Base-by-base conservation (phyloP, 2,888 invertebrate species). In the Hyppa rectilinea region DNA sequence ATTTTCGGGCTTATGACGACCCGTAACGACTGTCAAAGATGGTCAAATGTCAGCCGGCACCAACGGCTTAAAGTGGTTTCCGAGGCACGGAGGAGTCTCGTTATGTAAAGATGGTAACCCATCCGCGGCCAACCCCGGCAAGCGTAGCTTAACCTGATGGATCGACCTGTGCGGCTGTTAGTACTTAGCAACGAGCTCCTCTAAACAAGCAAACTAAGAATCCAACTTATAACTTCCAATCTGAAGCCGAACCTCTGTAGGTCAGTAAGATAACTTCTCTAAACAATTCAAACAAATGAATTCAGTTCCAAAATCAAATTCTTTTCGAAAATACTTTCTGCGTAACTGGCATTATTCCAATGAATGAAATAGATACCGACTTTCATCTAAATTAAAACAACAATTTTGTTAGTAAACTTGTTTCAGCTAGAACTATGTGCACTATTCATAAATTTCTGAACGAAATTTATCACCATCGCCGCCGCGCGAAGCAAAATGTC, bases 391-490 rank as follows among this genome's bases (percentile, higher is more conserved):
- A 56, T 58, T 34, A 60, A 62, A 47, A 78, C 26, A 47, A 52
- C 20, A 40, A 40, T 40, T 52, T 61, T 17, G 45, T 36, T n/a
- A 36, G 7, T 12, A n/a, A 49, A 43, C 29, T 40, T 23, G 34
- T 40, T 49, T 29, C 29, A 74, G 43, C 56, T n/a, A 60, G 45
- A 61, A 66, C 62, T 67, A 61, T 71, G 56, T 59, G 29, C 38
- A 52, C 40, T 71, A 63, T 78, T 77, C 81, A 81, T 78, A 78
- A 64, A 81, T 71, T 71, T 63, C 63, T 64, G 50, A 77, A 63
- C 62, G 26, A 60, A 78, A 78, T 78, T 78, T 78, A 81, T 78
- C 63, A 71, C 78, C 38, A 49, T 53, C 43, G 56, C 52, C 50
- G 56, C 20, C 50, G 56, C 36, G 65, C 65, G 59, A n/a, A 66